Evolutionary conservation across 2,888 invertebrate genomes (phyloP).

Genomic region (Nezara viridula): DNA sequence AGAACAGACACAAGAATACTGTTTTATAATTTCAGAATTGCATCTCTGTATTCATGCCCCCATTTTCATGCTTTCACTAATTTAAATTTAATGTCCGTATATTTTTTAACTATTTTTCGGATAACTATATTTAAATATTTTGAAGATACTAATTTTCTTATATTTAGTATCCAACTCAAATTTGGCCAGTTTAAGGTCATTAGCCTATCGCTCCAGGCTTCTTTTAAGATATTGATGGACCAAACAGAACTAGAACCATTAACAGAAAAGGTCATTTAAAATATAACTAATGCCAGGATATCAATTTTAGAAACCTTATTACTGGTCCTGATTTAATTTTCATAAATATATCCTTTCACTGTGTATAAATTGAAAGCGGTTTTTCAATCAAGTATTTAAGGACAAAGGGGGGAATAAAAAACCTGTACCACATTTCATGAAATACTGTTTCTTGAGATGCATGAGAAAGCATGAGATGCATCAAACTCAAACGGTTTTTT

Average conservation of each 20-base stretch:
- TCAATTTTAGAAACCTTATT: neutral
- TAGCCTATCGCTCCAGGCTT: neutral
- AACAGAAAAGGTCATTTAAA: neutral
- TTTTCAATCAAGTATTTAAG: neutral
- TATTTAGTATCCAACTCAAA: neutral
- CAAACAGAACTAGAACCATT: neutral
- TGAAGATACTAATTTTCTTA: neutral
- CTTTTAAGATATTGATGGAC: neutral
- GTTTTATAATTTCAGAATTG: no score
- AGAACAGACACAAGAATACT: no score
- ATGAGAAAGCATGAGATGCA: no score
- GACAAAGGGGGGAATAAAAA: neutral
- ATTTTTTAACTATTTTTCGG: no score
- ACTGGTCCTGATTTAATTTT: neutral
- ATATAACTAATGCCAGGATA: neutral
- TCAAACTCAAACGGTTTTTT: no score
- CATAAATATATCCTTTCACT: conserved; percentile 1
- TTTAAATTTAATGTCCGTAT: neutral
- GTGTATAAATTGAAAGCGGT: neutral
- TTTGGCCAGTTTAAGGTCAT: neutral
- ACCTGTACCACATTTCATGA: no score
- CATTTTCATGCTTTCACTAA: no score
- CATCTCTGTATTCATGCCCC: no score
- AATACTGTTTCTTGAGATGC: no score
- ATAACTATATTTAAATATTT: neutral